Base-by-base conservation (phyloP, 2,888 invertebrate species). In the Dorcus hopei region DNA sequence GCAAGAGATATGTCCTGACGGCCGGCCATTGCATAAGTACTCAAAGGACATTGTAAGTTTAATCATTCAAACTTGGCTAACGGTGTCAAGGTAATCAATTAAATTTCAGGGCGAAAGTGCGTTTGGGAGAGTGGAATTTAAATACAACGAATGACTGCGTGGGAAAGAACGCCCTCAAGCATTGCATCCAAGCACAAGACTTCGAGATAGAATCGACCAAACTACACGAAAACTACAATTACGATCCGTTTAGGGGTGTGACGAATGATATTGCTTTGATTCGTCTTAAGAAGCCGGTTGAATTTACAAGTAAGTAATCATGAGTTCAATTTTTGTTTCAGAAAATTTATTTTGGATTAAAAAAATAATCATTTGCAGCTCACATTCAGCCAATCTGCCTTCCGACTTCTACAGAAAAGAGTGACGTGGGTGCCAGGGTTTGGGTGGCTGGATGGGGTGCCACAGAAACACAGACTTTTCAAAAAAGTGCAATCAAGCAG, bases 301-400 rank as follows among this genome's bases (percentile, higher is more conserved):
- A 57, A 38, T 82, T 76, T 63, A 74, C 79, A 41, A 78, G 83
- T 83, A 33, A 6, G 26, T 14, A 38, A 49, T 19, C 5, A 4
- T 2, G n/a, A n/a, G n/a, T n/a, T n/a, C n/a, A n/a, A n/a, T n/a
- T n/a, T n/a, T n/a, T n/a, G 26, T 26, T 26, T 5, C 3, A 26
- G 1, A 5, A 26, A 26, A 7, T 33, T 33, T 1, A 33, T 33
- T 33, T 3, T 6, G 26, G 3, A 33, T 6, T 33, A 33, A 33
- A 33, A 1, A 1, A 5, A 33, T 6, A 33, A 33, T 33, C 1
- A 33, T 33, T 33, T 33, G 26, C 52, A 68, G 82, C 81, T 68
- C 85, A 77, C 65, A 77, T 83, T 33, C 75, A 79, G 23, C 84
- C 85, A 0, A 81, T 85, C 61, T 86, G 85, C 61, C 64, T 86